Evolutionary conservation across 2,113 vertebrate genomes (phyloP).

Genomic region (Sitta europaea): DNA sequence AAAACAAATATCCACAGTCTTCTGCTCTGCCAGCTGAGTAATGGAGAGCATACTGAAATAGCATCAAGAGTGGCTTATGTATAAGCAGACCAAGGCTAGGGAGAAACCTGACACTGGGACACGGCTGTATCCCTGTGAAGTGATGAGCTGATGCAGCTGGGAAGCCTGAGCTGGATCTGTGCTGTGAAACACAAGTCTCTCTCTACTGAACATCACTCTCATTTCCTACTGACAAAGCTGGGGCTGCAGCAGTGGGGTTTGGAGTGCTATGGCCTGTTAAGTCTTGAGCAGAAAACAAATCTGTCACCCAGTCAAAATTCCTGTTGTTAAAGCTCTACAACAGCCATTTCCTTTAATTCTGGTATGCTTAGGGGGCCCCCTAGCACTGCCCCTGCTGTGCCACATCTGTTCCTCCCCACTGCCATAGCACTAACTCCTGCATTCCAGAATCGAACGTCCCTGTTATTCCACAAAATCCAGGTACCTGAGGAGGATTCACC

Average conservation of each 20-base stretch:
- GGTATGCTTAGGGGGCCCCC: not conserved
- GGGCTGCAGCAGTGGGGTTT: rapidly evolving
- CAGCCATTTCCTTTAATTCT: not conserved
- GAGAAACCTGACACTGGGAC: conserved; percentile 14
- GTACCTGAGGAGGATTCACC: not conserved
- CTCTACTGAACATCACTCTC: not conserved
- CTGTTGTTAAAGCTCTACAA: not conserved
- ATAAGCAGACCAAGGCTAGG: not conserved
- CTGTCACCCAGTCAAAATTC: not conserved
- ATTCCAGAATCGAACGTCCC: not conserved
- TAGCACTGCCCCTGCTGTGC: not conserved
- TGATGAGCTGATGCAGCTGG: conserved; percentile 22
- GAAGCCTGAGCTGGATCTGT: not conserved
- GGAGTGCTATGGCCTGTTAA: not conserved
- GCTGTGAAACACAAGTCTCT: not conserved
- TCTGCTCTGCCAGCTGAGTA: not conserved
- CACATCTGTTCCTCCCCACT: not conserved
- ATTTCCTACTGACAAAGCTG: not conserved
- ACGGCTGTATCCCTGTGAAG: not conserved
- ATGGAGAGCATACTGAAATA: conserved; percentile 9
- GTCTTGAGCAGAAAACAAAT: not conserved
- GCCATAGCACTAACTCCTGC: not conserved
- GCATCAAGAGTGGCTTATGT: not conserved
- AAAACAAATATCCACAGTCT: rapidly evolving
- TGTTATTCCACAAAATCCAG: not conserved